Conservation (phyloP, 2,113 vertebrate genomes). For the Chaetops frenatus region DNA sequence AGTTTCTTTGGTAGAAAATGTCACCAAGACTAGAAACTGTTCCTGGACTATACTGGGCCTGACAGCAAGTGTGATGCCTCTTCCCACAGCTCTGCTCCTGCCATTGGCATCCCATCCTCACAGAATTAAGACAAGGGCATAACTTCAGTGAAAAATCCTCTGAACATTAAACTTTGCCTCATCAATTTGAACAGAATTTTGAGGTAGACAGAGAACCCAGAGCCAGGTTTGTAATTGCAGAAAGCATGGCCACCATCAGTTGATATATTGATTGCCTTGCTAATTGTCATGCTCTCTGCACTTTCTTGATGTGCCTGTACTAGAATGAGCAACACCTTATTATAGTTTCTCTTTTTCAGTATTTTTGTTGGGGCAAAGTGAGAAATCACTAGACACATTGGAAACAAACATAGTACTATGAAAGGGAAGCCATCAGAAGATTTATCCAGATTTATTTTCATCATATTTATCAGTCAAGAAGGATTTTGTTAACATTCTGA, state of each 20-base stretch:
- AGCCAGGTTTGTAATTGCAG: neutral
- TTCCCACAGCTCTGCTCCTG: neutral
- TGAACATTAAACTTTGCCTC: neutral
- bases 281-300: neutral
- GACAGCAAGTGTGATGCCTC: rapidly evolving
- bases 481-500: neutral
- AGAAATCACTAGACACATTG: neutral
- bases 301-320: neutral
- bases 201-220: neutral
- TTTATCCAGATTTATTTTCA: neutral
- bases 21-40: neutral
- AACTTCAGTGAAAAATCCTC: neutral
- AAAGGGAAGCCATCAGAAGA: neutral
- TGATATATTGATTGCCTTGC: neutral
- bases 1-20: neutral
- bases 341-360: neutral
- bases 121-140: neutral
- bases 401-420: neutral
- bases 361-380: neutral
- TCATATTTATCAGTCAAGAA: neutral
- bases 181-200: neutral
- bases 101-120: neutral
- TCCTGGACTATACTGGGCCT: neutral
- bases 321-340: neutral
- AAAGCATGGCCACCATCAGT: neutral